Evolutionary conservation across 2,888 invertebrate genomes (phyloP), one percentile per base, ranked within the genome.

Genomic region (Polydrusus tereticollis): DNA sequence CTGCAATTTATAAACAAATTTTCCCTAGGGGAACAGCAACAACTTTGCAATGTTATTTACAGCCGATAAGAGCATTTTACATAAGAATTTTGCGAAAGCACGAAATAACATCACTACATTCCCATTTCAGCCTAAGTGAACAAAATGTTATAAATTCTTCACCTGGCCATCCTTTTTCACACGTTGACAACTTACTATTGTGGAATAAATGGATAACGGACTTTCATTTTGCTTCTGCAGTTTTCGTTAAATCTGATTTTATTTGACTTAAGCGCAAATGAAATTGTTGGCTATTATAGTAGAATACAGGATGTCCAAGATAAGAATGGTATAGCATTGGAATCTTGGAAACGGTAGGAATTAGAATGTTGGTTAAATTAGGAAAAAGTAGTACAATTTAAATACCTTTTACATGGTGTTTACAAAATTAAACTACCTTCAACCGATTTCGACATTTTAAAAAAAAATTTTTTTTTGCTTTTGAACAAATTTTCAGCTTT

Each of bases 81-180:
- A 59, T 59, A 59, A 59, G 59, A 59, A 59, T 59, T 59, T 59
- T 14, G 20, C 59, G 59, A 59, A 36, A 59, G 59, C 59, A 41
- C 59, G 41, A 41, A 36, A 59, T 41, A 41, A 59, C 41, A 59
- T 41, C 36, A 41, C 38, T 59, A 59, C 41, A 59, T 36, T 41
- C 59, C 41, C 41, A 41, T 23, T 41, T 59, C 23, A 50, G 20
- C 26, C 50, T 50, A 50, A 50, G n/a, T 16, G 41, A 59, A 41
- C 38, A 59, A 59, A 58, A 59, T 41, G 23, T 14, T 59, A 59
- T 59, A 59, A 59, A 59, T 59, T 41, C 59, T 23, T 59, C 41
- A 41, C 38, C 14, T n/a, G 43, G n/a, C 20, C 23, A 38, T 41
- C 41, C 38, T 59, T 59, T 41, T 23, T 23, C 36, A 23, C 16